These are phyloP conservation scores for Crambe crambe DNA, from an alignment of 37 sponge, comb jelly and placozoan genomes.

Conservation along the genomic window DNA sequence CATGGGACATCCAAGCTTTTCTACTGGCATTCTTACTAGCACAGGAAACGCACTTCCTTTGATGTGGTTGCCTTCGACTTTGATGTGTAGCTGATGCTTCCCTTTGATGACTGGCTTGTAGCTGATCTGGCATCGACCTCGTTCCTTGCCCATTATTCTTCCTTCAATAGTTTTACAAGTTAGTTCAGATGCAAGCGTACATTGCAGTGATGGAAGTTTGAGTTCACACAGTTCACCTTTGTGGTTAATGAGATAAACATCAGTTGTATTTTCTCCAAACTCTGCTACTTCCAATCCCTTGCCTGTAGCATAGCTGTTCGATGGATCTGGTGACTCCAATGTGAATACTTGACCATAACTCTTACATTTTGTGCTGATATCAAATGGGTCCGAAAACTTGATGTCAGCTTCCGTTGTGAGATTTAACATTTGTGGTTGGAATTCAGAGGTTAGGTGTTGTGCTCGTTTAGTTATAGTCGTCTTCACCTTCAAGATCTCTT, in stretches of 20 bases:
- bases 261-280: not conserved
- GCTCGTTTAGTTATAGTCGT: not conserved
- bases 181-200: constrained; percentile 22
- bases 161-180: not conserved
- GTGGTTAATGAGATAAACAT: not conserved
- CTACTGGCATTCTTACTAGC: not conserved
- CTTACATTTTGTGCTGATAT: not conserved
- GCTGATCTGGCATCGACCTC: constrained; percentile 9
- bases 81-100: constrained; percentile 19
- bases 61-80: constrained; percentile 13
- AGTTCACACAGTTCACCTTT: not conserved
- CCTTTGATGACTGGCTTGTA: constrained; percentile 14
- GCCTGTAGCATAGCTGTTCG: not conserved
- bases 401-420: not conserved
- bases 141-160: not conserved
- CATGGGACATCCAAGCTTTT: not conserved
- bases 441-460: not conserved
- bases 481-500: constrained; percentile 8
- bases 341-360: not conserved
- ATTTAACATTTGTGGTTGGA: not conserved
- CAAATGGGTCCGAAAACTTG: not conserved
- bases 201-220: not conserved
- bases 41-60: constrained; percentile 51
- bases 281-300: not conserved
- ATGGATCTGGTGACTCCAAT: not conserved